phyloP scores from a whole-genome alignment of 2,113 vertebrate species.

The Pomatostomus ruficeps region DNA sequence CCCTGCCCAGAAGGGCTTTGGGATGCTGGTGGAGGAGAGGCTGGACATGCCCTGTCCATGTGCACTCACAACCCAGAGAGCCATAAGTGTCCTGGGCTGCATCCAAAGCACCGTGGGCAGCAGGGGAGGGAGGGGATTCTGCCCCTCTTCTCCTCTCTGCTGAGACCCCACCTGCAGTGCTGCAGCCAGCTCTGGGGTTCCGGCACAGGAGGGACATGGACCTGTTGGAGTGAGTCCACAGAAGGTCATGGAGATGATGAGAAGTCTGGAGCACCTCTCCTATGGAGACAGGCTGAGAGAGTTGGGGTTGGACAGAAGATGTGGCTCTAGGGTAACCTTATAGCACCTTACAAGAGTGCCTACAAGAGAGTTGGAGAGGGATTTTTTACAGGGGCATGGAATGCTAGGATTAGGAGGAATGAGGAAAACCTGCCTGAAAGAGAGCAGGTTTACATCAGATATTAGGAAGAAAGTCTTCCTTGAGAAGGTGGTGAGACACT shows the following conservation, averaged over 20 bases:
- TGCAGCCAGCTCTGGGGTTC: neutral
- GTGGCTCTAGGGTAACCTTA: neutral
- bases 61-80: neutral
- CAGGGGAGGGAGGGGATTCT: neutral
- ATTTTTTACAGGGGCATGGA: too few species aligned
- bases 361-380: too few species aligned
- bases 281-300: neutral
- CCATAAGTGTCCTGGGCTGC: neutral
- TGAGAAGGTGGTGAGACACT: neutral
- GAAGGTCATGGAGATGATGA: neutral
- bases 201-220: neutral
- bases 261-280: neutral
- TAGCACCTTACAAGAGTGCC: neutral
- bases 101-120: accelerated
- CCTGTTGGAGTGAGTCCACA: neutral
- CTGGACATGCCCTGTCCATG: neutral
- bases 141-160: neutral
- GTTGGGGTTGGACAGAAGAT: neutral
- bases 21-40: neutral
- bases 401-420: neutral
- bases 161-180: neutral
- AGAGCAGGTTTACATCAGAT: neutral
- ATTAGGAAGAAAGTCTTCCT: neutral
- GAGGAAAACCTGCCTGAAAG: too few species aligned
- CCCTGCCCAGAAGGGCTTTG: neutral